Percentiles rank a stretch among this genome's conserved stretches.
Evolutionary conservation across 23 tunicate genomes (phyloP).

Genomic region (Trididemnum miniatum): DNA sequence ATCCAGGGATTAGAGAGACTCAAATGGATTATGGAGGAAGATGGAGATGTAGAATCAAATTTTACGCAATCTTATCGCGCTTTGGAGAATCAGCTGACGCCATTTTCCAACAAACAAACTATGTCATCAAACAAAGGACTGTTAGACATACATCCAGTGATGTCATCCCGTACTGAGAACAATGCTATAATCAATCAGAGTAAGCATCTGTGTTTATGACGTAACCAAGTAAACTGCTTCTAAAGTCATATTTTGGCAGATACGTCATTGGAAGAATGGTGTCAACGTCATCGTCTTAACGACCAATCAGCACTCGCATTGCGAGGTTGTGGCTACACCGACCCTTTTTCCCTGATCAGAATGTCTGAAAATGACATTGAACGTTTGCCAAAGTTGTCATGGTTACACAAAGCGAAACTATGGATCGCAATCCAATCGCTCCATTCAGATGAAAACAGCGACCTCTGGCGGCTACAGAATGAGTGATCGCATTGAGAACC

Average conservation of each 20-base stretch:
- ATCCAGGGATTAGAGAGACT: background rate
- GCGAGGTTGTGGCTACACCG: slow-evolving; percentile 21
- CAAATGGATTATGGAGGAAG: background rate
- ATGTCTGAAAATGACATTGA: slow-evolving; percentile 49
- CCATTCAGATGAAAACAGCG: no score
- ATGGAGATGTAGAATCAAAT: background rate
- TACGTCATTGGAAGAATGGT: slow-evolving; percentile 37
- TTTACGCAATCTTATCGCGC: no score
- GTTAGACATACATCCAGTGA: background rate
- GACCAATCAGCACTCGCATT: slow-evolving; percentile 37
- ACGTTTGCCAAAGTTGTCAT: slow-evolving; percentile 31
- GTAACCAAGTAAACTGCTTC: no score
- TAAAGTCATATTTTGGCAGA: background rate
- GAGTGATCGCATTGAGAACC: no score
- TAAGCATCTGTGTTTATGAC: no score
- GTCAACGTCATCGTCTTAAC: slow-evolving; percentile 28
- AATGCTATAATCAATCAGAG: no score
- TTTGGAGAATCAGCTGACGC: background rate
- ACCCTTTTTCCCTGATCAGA: slow-evolving; percentile 5
- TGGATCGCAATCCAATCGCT: slow-evolving; percentile 54
- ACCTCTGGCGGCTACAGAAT: no score
- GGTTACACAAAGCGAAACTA: slow-evolving; percentile 59
- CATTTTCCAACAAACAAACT: background rate
- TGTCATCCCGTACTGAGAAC: no score
- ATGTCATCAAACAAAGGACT: background rate